phyloP scores from a whole-genome alignment of 2,113 vertebrate genomes.

The Actenoides hombroni region DNA sequence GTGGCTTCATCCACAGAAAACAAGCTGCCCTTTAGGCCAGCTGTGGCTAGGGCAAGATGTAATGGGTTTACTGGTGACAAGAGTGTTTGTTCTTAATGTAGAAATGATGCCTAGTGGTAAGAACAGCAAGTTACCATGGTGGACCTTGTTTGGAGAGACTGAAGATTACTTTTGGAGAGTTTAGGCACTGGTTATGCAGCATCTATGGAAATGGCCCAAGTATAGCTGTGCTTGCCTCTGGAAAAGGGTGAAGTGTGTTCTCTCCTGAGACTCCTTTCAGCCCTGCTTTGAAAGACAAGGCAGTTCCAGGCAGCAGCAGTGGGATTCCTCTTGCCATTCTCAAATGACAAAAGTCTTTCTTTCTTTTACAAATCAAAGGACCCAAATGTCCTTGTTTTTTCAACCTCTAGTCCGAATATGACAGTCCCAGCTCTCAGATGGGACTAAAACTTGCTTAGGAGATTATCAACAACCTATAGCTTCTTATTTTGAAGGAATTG shows the following conservation, averaged over 20 bases:
- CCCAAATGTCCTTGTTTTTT: background rate
- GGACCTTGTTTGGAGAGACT: background rate
- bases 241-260: background rate
- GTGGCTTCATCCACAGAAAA: background rate
- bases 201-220: background rate
- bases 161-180: background rate
- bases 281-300: background rate
- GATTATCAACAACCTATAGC: fast-evolving
- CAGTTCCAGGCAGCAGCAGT: background rate
- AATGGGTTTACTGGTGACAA: background rate
- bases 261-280: background rate
- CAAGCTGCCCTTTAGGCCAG: background rate
- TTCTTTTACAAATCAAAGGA: background rate
- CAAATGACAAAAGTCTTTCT: background rate
- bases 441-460: background rate
- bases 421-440: background rate
- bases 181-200: background rate
- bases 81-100: background rate
- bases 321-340: background rate
- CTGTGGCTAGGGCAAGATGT: background rate
- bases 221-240: background rate
- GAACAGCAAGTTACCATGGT: background rate
- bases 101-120: background rate
- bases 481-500: background rate
- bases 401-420: background rate